These are phyloP conservation scores for Ectobius pallidus DNA, from an alignment of 2,888 invertebrate species.

Conservation along the genomic window DNA sequence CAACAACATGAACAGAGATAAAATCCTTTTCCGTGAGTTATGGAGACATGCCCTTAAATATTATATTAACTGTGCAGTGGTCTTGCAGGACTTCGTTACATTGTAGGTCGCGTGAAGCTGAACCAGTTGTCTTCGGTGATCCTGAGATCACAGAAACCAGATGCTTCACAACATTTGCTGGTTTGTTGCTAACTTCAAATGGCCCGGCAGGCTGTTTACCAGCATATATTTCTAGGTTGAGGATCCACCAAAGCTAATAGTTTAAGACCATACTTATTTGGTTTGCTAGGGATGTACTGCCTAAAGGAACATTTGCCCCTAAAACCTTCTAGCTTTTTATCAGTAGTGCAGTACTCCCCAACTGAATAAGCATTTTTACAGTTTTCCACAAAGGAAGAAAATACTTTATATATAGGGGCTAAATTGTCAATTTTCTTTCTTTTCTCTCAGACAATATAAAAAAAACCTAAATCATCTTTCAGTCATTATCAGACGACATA, in stretches of 20 bases:
- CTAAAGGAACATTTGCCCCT: slow-evolving; percentile 25
- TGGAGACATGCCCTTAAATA: too few species aligned
- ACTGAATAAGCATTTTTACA: too few species aligned
- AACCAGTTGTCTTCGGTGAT: neutral
- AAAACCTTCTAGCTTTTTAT: slow-evolving; percentile 16
- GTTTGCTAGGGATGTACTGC: slow-evolving; percentile 26
- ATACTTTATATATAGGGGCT: too few species aligned
- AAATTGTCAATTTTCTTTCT: neutral
- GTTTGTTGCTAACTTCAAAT: neutral
- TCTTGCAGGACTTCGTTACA: too few species aligned
- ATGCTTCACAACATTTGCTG: slow-evolving; percentile 4
- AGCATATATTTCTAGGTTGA: slow-evolving; percentile 23
- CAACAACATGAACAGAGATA: too few species aligned
- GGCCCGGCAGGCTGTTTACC: slow-evolving; percentile 25
- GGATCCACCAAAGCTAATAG: slow-evolving; percentile 20
- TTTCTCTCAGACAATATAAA: neutral
- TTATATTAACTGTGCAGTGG: too few species aligned
- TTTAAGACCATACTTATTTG: slow-evolving; percentile 25
- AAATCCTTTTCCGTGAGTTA: too few species aligned
- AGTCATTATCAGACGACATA: neutral
- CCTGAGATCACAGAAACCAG: slow-evolving; percentile 2
- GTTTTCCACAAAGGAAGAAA: too few species aligned
- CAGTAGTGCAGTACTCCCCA: too few species aligned
- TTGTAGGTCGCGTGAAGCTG: too few species aligned
- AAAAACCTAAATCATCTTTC: neutral